A percentile compares a stretch with the other conserved stretches of the same genome.
phyloP scores from a whole-genome alignment of 2,888 invertebrate species.

The Exephanes ischioxanthus region DNA sequence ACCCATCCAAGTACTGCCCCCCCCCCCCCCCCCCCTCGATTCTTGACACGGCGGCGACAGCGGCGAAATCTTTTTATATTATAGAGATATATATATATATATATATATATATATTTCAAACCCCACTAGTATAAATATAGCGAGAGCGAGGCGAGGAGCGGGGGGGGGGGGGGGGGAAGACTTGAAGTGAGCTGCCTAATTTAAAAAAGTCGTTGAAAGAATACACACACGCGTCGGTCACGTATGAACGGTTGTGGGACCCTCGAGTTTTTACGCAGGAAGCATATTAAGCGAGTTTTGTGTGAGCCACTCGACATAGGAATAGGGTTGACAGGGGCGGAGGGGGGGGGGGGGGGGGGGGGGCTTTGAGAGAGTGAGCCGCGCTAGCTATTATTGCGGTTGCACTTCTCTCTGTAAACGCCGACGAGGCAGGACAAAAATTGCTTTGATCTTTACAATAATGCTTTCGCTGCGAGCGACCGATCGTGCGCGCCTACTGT shows the following conservation, averaged over 20 bases:
- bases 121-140: background rate
- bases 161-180: background rate
- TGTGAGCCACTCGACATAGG: conserved; percentile 46
- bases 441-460: conserved; percentile 42
- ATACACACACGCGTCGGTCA: conserved; percentile 50
- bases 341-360: background rate
- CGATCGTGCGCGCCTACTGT: conserved; percentile 45
- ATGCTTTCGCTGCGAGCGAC: conserved; percentile 32
- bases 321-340: no score
- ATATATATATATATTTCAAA: background rate
- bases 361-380: conserved; percentile 29
- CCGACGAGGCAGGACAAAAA: conserved; percentile 32
- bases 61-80: no score
- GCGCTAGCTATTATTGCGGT: conserved; percentile 42
- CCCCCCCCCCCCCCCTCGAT: no score
- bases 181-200: conserved; percentile 40
- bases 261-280: conserved; percentile 65
- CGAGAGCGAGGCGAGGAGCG: background rate
- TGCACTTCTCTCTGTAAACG: conserved; percentile 28
- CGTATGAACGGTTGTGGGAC: conserved; percentile 55
- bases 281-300: conserved; percentile 65
- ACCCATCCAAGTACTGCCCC: no score
- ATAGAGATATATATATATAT: no score
- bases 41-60: no score
- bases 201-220: conserved; percentile 49